Conservation (phyloP, 2,888 invertebrate genomes). For the Megalurothrips usitatus region DNA sequence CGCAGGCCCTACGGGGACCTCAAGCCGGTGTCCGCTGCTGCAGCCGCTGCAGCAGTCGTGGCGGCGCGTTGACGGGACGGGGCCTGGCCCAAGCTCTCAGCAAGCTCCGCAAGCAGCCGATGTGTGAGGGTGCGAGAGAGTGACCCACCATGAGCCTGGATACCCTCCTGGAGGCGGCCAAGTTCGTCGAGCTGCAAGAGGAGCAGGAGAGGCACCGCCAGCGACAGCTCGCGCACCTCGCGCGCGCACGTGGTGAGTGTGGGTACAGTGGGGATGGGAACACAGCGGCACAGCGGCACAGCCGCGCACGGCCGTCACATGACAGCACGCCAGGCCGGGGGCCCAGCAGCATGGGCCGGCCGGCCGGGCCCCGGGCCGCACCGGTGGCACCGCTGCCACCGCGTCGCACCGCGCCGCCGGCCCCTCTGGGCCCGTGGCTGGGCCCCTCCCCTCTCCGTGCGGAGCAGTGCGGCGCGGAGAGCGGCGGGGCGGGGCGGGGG, state of each 20-base stretch:
- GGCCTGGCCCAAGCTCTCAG: neutral
- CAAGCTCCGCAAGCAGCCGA: neutral
- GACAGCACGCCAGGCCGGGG: neutral
- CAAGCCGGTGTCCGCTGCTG: neutral
- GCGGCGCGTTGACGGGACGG: neutral
- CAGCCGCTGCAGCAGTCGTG: constrained; percentile 18
- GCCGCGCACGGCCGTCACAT: neutral
- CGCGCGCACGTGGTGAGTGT: constrained; percentile 17
- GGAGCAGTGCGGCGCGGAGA: too few relatives aligned
- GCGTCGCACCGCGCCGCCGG: too few relatives aligned
- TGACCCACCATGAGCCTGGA: neutral
- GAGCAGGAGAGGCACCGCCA: constrained; percentile 1
- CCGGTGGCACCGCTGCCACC: too few relatives aligned
- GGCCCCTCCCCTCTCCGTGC: too few relatives aligned
- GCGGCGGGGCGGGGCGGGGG: neutral
- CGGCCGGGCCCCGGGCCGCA: neutral
- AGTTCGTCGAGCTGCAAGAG: constrained; percentile 8
- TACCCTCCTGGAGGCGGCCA: constrained; percentile 12
- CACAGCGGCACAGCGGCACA: too few relatives aligned
- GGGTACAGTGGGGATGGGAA: neutral
- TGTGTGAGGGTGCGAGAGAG: neutral
- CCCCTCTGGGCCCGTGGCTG: too few relatives aligned
- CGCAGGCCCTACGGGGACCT: neutral
- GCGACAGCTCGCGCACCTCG: neutral
- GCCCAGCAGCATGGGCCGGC: neutral